Evolutionary conservation across 2,797 vertebrate genomes (phyloP).

Genomic region (Pseudochromis fuscus): DNA sequence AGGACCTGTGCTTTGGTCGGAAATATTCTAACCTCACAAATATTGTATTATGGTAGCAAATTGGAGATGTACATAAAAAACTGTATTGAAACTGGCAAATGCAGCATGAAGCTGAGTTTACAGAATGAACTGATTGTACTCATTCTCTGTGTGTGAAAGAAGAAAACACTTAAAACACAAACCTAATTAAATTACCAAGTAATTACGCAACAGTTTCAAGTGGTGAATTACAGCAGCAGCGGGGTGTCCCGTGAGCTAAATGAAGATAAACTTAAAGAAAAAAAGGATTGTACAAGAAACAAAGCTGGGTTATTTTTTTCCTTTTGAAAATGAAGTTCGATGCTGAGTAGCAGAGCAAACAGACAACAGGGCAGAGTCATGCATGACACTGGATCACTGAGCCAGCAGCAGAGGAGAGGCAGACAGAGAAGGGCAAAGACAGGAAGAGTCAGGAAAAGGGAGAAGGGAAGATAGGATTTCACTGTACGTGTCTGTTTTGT

Average conservation of each 20-base stretch:
- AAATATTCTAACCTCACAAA: not conserved
- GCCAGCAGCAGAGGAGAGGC: slow-evolving; percentile 51
- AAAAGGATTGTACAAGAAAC: slow-evolving; percentile 34
- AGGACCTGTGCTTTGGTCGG: not conserved
- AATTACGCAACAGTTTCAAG: slow-evolving; percentile 46
- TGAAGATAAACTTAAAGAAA: slow-evolving; percentile 58
- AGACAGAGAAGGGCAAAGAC: slow-evolving; percentile 51
- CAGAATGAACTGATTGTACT: slow-evolving; percentile 2
- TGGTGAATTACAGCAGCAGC: slow-evolving; percentile 34
- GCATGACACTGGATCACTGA: slow-evolving; percentile 69
- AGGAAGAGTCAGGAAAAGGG: slow-evolving; percentile 26
- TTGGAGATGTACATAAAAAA: slow-evolving; percentile 3
- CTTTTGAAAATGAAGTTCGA: slow-evolving; percentile 54
- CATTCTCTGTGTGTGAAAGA: slow-evolving; percentile 24
- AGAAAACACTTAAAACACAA: slow-evolving; percentile 29
- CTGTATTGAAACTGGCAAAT: not conserved
- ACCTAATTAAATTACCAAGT: slow-evolving; percentile 40
- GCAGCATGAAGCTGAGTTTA: not conserved
- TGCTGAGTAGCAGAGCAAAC: slow-evolving; percentile 55
- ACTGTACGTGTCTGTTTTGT: slow-evolving; percentile 31
- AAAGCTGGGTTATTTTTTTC: too few relatives aligned
- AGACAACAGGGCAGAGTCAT: slow-evolving; percentile 64
- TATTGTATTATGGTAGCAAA: not conserved
- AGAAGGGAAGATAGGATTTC: slow-evolving; percentile 38
- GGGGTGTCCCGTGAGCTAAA: slow-evolving; percentile 45